Base-by-base conservation (phyloP, 2,113 vertebrate genomes). In the Cephalopholis sonnerati region DNA sequence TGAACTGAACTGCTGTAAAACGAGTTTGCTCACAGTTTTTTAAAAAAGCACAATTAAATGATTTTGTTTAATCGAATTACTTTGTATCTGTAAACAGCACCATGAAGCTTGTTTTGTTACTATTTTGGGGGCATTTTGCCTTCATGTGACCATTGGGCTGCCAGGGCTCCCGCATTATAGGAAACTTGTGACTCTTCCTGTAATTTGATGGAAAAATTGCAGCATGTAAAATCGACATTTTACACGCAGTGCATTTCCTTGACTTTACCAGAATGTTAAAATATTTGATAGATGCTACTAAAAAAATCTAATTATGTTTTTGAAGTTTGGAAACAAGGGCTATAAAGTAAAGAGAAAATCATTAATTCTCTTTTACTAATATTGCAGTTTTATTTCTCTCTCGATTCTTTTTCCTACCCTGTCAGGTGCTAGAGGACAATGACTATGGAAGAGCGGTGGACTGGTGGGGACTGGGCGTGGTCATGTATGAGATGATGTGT, bases 401-500 rank as follows among this genome's bases (percentile, higher is more conserved):
- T 11, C 4, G 55, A 51, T n/a, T 11, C 4, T 24, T 39, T 12
- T 63, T 29, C 36, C 25, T 44, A 3, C 22, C 17, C n/a, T 13
- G 1, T 29, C 83, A 99, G 98, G 98, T 99, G 44, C 95, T 99
- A 63, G 98, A 99, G 92, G 98, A 99, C 88, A 99, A 99, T 13
- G 98, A 99, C 91, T 99, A 99, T 0, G 98, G 98, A 4, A 96
- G 98, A 59, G 98, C 98, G 4, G 98, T 99, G 86, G 98, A 99
- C 93, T 99, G 98, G 98, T 99, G 98, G 98, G 98, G 98, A 62
- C 93, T 99, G 20, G 98, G 98, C 11, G 98, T 99, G 84, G 98
- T 99, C 85, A 99, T 98, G 98, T 99, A 99, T 6, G 98, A 99
- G 93, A 99, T 99, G 98, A 96, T 97, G 96, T 99, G 98, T 0